These are phyloP conservation scores for Ophiothrix spiculata DNA, from an alignment of 35 echinoderm and acorn worm genomes.

Conservation along the genomic window DNA sequence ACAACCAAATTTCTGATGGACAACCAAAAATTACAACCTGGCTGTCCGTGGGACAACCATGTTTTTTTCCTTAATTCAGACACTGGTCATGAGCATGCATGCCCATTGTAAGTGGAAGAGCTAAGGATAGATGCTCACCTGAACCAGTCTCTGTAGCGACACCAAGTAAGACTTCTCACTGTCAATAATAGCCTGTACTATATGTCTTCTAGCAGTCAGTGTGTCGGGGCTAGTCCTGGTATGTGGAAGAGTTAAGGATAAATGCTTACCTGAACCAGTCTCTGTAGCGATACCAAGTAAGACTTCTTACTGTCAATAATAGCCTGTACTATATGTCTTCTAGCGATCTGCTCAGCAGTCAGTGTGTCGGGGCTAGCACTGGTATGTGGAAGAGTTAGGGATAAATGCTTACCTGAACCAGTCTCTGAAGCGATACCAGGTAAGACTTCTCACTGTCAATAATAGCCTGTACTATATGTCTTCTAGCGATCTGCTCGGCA, in stretches of 20 bases:
- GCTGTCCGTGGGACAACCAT: too few species aligned
- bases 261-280: constrained; percentile 75
- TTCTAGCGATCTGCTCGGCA: constrained; percentile 68
- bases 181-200: constrained; percentile 92
- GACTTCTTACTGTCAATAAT: constrained; percentile 92
- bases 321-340: constrained; percentile 81
- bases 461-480: constrained; percentile 90
- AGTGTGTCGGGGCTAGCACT: constrained; percentile 80
- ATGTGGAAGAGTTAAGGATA: neutral
- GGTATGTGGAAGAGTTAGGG: too few species aligned
- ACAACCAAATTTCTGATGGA: too few species aligned
- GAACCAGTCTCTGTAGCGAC: constrained; percentile 82
- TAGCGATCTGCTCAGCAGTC: constrained; percentile 64
- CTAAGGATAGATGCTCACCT: constrained; percentile 54
- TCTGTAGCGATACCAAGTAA: constrained; percentile 86
- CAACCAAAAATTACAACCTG: too few species aligned
- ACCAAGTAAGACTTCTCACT: constrained; percentile 95
- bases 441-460: constrained; percentile 95
- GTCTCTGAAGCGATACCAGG: constrained; percentile 83
- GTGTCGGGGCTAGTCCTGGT: constrained; percentile 40
- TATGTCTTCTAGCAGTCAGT: constrained; percentile 75
- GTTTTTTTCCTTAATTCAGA: too few species aligned
- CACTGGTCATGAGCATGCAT: neutral
- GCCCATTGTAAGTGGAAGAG: neutral
- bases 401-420: constrained; percentile 72